A percentile compares a stretch with the other conserved stretches of the same genome.
Conservation (phyloP, 2,888 invertebrate species). For the Argyresthia albistria region DNA sequence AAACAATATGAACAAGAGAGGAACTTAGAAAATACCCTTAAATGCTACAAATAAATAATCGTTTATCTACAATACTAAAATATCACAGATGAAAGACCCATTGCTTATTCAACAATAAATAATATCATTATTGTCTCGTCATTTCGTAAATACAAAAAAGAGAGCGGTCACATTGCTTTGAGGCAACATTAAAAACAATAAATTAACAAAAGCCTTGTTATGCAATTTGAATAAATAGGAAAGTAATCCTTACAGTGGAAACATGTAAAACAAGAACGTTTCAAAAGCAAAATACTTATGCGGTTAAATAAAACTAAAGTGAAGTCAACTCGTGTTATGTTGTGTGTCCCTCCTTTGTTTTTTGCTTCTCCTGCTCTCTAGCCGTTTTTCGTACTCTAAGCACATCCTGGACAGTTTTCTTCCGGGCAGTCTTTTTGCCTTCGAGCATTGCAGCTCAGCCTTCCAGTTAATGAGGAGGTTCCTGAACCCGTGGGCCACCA, state of each 20-base stretch:
- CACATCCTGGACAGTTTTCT: slow-evolving; percentile 28
- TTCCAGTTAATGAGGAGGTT: slow-evolving; percentile 74
- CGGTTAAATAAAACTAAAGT: too few relatives aligned
- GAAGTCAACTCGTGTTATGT: too few relatives aligned
- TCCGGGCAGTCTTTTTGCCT: slow-evolving; percentile 21
- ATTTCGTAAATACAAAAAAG: slow-evolving; percentile 33
- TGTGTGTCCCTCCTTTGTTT: neutral
- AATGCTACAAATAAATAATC: slow-evolving; percentile 59
- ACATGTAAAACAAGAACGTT: neutral
- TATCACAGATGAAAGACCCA: slow-evolving; percentile 73
- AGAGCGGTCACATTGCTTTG: slow-evolving; percentile 1
- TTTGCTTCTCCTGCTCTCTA: slow-evolving; percentile 29
- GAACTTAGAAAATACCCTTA: slow-evolving; percentile 51
- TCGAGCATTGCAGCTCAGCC: slow-evolving; percentile 55
- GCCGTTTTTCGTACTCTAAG: slow-evolving; percentile 30
- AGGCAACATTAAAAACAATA: neutral
- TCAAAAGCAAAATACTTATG: neutral
- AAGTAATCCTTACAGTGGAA: neutral
- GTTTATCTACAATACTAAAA: slow-evolving; percentile 64
- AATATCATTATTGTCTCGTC: slow-evolving; percentile 35
- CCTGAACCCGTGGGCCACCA: slow-evolving; percentile 72
- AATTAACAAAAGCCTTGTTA: neutral
- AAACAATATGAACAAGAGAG: slow-evolving; percentile 19
- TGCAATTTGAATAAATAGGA: slow-evolving; percentile 3
- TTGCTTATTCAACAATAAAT: slow-evolving; percentile 61